Conservation (phyloP, 2,888 invertebrate species). For the Labia minor region DNA sequence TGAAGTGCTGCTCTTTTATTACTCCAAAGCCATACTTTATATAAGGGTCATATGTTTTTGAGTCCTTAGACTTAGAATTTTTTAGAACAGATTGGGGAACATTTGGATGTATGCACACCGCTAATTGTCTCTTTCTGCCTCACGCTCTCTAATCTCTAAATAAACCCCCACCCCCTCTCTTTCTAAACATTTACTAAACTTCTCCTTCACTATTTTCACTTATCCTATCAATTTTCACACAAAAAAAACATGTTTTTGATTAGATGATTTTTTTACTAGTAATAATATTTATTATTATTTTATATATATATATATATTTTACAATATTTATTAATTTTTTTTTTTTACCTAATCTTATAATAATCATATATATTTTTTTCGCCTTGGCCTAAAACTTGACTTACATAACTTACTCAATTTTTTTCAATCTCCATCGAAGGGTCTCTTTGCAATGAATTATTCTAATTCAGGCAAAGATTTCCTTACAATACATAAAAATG, state of each 20-base stretch:
- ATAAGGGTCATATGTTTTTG: conserved; percentile 13
- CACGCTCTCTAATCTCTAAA: neutral
- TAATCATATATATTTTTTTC: neutral
- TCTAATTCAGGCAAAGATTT: neutral
- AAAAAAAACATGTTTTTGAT: no score
- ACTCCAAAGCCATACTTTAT: neutral
- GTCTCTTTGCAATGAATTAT: neutral
- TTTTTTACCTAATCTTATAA: no score
- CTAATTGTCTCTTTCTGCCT: conserved; percentile 8
- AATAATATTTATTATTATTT: no score
- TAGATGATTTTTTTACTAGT: no score
- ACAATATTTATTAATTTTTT: no score
- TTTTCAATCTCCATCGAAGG: neutral
- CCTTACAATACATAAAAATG: neutral
- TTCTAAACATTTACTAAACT: no score
- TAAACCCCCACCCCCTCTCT: no score
- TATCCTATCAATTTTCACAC: no score
- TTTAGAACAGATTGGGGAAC: neutral
- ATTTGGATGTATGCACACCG: neutral
- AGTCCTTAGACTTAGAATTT: neutral
- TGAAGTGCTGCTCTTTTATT: neutral
- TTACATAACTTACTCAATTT: neutral
- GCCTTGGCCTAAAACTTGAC: neutral
- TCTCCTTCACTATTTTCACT: no score
- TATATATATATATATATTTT: no score